Percentiles rank a stretch among this genome's conserved stretches.
phyloP scores from a whole-genome alignment of 2,113 vertebrate species.

The Suncus etruscus region DNA sequence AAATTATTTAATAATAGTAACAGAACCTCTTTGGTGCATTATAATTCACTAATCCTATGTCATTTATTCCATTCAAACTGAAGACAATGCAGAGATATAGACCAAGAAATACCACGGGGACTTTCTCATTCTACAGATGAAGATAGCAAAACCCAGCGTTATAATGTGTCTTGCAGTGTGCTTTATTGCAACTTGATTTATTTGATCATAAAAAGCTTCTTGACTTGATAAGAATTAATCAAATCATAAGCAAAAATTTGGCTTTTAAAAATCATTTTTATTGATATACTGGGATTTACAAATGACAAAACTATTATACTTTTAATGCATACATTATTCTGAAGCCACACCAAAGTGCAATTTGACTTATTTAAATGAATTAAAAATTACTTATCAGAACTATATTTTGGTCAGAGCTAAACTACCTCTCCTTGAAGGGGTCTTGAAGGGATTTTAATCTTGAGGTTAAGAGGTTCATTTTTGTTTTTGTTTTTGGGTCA shows the following conservation, averaged over 20 bases:
- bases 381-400: neutral
- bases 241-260: constrained; percentile 18
- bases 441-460: neutral
- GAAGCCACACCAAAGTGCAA: too few species aligned
- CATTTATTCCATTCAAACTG: neutral
- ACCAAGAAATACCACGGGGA: neutral
- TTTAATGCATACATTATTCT: too few species aligned
- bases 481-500: neutral
- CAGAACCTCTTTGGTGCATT: neutral
- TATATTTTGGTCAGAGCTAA: neutral
- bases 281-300: too few species aligned
- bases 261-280: neutral
- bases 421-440: neutral
- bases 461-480: neutral
- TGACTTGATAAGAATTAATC: constrained; percentile 23
- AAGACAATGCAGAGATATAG: neutral
- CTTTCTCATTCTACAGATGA: constrained; percentile 11
- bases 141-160: neutral
- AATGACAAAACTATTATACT: too few species aligned
- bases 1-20: neutral
- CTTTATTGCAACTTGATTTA: neutral
- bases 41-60: neutral
- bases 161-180: neutral
- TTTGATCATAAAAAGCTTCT: constrained; percentile 35
- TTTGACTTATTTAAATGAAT: neutral